phyloP scores from a whole-genome alignment of 1,140 invertebrate species.

The Holcopasites calliopsidis region DNA sequence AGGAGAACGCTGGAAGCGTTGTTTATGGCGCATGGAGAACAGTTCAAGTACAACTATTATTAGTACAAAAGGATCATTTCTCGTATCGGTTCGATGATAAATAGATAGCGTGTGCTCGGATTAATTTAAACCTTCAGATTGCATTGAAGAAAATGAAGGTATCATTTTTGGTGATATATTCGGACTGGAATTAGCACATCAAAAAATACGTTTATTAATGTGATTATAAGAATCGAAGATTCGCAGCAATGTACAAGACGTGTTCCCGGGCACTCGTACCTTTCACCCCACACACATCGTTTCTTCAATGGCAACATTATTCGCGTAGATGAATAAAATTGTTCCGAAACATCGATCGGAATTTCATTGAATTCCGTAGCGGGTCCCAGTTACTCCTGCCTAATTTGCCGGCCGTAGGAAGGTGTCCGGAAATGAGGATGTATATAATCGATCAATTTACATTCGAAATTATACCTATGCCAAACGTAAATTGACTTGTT shows the following conservation, averaged over 20 bases:
- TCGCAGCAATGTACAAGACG: slow-evolving; percentile 63
- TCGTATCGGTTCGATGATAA: too few species aligned
- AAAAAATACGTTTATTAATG: slow-evolving; percentile 76
- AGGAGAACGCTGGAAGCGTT: background rate
- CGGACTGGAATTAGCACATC: slow-evolving; percentile 70
- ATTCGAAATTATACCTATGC: background rate
- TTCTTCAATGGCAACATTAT: slow-evolving; percentile 55
- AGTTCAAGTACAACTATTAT: slow-evolving; percentile 53
- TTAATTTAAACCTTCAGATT: too few species aligned
- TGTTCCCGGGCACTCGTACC: slow-evolving; percentile 58
- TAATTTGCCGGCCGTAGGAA: background rate
- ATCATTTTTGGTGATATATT: background rate
- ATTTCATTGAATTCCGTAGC: slow-evolving; percentile 36
- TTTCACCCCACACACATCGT: slow-evolving; percentile 62
- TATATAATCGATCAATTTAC: background rate
- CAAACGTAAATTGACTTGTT: background rate
- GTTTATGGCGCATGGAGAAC: slow-evolving; percentile 3
- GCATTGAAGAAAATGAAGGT: too few species aligned
- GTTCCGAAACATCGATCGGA: slow-evolving; percentile 62
- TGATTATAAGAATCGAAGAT: slow-evolving; percentile 61
- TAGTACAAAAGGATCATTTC: slow-evolving; percentile 62
- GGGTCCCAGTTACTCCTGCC: background rate
- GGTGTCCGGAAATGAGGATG: background rate
- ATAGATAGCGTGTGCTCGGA: too few species aligned
- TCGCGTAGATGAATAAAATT: slow-evolving; percentile 61